Percentiles rank a stretch among this genome's conserved stretches.
Evolutionary conservation across 92 coral and sea anemone genomes (phyloP).

Genomic region (Epizoanthus illoricatus): DNA sequence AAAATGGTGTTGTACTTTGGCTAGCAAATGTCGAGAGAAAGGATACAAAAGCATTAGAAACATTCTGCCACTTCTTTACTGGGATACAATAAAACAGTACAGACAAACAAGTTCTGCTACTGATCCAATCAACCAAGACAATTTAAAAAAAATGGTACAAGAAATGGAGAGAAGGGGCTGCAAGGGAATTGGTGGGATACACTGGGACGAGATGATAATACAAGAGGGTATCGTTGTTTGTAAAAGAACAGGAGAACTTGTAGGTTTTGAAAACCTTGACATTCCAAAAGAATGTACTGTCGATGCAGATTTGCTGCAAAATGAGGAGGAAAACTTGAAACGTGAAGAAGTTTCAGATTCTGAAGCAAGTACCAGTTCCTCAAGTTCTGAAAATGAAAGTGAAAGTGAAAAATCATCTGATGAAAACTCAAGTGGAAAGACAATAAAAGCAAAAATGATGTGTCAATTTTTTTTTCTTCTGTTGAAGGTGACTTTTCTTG

Average conservation of each 20-base stretch:
- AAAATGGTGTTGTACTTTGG: conserved; percentile 56
- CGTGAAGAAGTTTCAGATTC: background rate
- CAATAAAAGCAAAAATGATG: conserved; percentile 23
- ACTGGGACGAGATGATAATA: conserved; percentile 60
- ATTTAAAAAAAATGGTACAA: conserved; percentile 33
- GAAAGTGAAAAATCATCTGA: no score
- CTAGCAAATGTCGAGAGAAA: conserved; percentile 43
- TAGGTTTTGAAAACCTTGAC: conserved; percentile 53
- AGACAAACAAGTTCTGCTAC: conserved; percentile 41
- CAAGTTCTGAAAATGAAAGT: background rate
- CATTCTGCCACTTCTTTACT: conserved; percentile 51
- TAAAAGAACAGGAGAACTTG: conserved; percentile 55
- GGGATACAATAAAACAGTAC: conserved; percentile 51
- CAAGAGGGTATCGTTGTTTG: conserved; percentile 56
- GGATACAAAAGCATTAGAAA: conserved; percentile 54
- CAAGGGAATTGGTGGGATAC: conserved; percentile 60
- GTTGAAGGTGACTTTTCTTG: conserved; percentile 33
- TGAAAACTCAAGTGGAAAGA: no score
- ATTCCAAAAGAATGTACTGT: background rate
- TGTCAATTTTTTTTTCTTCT: conserved; percentile 30
- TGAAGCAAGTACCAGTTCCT: background rate
- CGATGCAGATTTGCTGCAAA: background rate
- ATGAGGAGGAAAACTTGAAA: background rate
- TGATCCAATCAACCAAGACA: conserved; percentile 43
- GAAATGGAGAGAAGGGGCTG: conserved; percentile 55